These are phyloP conservation scores for Acrocephalus kingi DNA, from an alignment of 2,113 vertebrate species.

Conservation along the genomic window DNA sequence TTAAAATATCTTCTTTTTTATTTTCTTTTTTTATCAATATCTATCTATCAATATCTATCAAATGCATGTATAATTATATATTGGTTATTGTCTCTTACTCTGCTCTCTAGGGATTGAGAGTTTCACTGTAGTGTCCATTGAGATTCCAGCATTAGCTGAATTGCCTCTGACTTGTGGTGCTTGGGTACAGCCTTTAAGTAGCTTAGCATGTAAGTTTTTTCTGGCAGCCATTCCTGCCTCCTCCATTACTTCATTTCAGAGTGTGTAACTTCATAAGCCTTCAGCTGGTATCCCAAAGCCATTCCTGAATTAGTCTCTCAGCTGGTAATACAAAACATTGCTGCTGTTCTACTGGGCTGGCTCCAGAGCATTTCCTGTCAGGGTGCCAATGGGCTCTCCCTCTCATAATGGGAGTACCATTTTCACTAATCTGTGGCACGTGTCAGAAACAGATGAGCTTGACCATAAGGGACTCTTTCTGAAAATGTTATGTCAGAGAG, in stretches of 20 bases:
- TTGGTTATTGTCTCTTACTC: neutral
- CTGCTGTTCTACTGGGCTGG: conserved; percentile 34
- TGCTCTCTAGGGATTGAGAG: neutral
- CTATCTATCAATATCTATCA: neutral
- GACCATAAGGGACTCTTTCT: conserved; percentile 59
- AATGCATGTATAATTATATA: neutral
- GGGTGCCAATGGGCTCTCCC: conserved; percentile 57
- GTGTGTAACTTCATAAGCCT: conserved; percentile 35
- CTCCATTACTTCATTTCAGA: conserved; percentile 39
- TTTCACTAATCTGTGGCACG: conserved; percentile 32
- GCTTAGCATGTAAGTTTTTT: conserved; percentile 39
- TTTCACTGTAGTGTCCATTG: neutral
- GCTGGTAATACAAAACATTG: conserved; percentile 2
- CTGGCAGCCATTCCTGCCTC: conserved; percentile 44
- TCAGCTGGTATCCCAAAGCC: conserved; percentile 24
- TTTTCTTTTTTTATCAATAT: neutral
- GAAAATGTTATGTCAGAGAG: conserved; percentile 63
- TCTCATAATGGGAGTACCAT: conserved; percentile 9
- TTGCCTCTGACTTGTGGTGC: neutral
- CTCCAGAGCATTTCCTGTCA: conserved; percentile 67
- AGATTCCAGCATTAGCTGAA: neutral
- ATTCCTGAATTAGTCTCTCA: conserved; percentile 42
- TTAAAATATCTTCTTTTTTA: neutral
- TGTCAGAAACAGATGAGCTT: conserved; percentile 57
- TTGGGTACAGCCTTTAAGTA: conserved; percentile 1